These are phyloP conservation scores for Planococcus citri DNA, from an alignment of 1,140 invertebrate genomes.

Conservation along the genomic window DNA sequence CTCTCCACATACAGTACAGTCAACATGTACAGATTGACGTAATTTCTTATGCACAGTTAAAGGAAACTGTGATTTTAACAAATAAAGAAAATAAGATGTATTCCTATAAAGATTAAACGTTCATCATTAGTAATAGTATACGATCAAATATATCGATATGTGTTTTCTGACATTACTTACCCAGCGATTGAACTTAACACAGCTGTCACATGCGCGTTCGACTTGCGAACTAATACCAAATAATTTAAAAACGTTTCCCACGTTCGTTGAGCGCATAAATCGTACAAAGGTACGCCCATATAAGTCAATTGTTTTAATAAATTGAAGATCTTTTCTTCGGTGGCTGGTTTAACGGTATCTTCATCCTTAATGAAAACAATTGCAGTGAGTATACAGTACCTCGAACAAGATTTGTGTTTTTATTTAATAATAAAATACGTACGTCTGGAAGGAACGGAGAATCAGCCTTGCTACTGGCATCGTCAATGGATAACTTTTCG, in stretches of 20 bases:
- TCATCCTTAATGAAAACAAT: neutral
- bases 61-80: neutral
- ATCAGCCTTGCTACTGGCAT: neutral
- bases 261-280: neutral
- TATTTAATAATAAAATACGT: neutral
- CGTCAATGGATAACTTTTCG: slow-evolving; percentile 7
- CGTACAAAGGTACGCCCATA: neutral
- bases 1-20: neutral
- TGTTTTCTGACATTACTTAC: no score
- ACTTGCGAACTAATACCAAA: neutral
- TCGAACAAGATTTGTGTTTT: neutral
- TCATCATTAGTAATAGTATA: neutral
- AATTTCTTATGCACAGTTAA: neutral
- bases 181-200: neutral
- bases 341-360: neutral
- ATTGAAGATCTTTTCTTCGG: slow-evolving; percentile 8
- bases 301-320: neutral
- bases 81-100: neutral
- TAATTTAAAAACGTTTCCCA: slow-evolving; percentile 7
- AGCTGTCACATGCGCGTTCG: neutral
- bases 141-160: neutral
- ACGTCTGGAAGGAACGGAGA: neutral
- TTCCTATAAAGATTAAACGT: neutral
- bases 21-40: neutral
- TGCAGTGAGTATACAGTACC: no score